A percentile compares a stretch with the other conserved stretches of the same genome.
Evolutionary conservation across 2,113 vertebrate genomes (phyloP).

Genomic region (Guaruba guarouba): DNA sequence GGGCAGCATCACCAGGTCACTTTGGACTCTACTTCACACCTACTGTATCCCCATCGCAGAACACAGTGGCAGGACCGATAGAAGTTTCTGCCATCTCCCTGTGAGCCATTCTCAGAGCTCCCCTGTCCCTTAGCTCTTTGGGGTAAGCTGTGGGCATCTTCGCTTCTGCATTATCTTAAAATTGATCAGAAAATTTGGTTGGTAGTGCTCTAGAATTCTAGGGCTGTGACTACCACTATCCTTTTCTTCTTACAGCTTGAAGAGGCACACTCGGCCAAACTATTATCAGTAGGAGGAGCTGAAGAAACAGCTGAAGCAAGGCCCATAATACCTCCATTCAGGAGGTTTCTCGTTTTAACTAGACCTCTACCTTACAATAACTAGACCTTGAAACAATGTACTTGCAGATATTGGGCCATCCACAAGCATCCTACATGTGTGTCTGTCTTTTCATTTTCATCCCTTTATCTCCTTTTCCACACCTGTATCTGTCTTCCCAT

Average conservation of each 20-base stretch:
- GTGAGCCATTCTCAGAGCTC: background rate
- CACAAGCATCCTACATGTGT: background rate
- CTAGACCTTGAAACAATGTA: background rate
- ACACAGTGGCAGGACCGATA: background rate
- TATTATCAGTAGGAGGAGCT: background rate
- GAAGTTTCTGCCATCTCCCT: background rate
- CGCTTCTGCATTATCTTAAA: background rate
- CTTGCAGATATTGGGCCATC: accelerated
- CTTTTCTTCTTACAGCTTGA: background rate
- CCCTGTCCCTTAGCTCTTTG: background rate
- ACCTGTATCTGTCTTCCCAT: background rate
- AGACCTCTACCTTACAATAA: background rate
- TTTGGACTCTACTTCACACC: background rate
- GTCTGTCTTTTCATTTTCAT: background rate
- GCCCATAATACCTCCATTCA: background rate
- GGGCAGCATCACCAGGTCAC: background rate
- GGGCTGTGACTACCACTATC: accelerated
- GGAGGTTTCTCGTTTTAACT: background rate
- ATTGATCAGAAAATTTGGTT: background rate
- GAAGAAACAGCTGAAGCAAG: background rate
- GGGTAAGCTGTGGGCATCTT: background rate
- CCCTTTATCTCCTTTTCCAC: background rate
- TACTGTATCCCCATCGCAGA: background rate
- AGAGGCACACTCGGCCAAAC: background rate
- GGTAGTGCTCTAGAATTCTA: background rate